Conservation (phyloP, 2,888 invertebrate genomes). For the Apamea monoglypha region DNA sequence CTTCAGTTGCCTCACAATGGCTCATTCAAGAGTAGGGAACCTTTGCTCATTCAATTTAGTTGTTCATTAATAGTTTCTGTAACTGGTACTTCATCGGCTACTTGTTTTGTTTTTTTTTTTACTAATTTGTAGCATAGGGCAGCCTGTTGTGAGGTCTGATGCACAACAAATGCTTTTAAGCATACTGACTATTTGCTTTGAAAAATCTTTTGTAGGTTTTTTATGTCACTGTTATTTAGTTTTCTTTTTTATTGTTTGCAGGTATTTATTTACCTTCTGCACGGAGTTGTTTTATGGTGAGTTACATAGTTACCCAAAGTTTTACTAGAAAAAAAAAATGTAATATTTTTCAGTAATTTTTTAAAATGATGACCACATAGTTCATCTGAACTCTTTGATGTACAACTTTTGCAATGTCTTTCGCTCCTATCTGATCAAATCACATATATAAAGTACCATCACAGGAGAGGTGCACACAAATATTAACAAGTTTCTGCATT, state of each 20-base stretch:
- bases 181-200: constrained; percentile 74
- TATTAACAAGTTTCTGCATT: background rate
- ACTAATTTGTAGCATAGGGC: constrained; percentile 82
- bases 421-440: constrained; percentile 89
- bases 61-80: background rate
- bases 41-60: constrained; percentile 53
- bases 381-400: constrained; percentile 82
- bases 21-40: constrained; percentile 75
- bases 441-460: background rate
- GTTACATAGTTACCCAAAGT: background rate
- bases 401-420: constrained; percentile 80
- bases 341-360: background rate
- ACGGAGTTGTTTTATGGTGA: constrained; percentile 10
- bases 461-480: accelerated
- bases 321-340: background rate
- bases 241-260: constrained; percentile 35
- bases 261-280: constrained; percentile 24
- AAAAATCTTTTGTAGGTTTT: accelerated
- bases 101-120: constrained; percentile 63
- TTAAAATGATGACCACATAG: constrained; percentile 71
- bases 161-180: constrained; percentile 75
- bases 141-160: constrained; percentile 84
- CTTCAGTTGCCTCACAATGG: constrained; percentile 81
- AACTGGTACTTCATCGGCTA: constrained; percentile 37
- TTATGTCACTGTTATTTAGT: background rate